Conservation (phyloP, 2,888 invertebrate species). For the Homarus gammarus region DNA sequence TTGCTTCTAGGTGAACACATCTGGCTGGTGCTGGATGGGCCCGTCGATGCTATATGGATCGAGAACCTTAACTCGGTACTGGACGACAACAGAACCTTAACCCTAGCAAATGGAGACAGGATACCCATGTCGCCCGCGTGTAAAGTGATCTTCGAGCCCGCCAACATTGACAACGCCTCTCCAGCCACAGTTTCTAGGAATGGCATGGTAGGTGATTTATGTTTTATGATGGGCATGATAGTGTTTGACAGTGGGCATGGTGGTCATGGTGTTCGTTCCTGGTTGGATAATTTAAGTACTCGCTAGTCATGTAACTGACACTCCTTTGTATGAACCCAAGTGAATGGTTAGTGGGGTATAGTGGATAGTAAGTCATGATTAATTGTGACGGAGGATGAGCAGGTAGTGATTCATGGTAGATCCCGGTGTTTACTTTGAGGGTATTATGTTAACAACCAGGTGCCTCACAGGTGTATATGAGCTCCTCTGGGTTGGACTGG, state of each 20-base stretch:
- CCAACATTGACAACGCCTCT: constrained; percentile 98
- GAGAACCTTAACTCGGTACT: constrained; percentile 98
- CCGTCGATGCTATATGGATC: constrained; percentile 98
- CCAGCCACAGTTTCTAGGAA: constrained; percentile 97
- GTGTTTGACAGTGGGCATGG: too few relatives aligned
- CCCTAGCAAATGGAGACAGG: constrained; percentile 96
- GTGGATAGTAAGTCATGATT: background rate
- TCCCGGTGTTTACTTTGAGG: background rate
- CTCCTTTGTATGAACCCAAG: too few relatives aligned
- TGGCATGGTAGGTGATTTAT: constrained; percentile 84
- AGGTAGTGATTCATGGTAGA: too few relatives aligned
- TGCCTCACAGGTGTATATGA: constrained; percentile 89
- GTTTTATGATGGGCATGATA: background rate
- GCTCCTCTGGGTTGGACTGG: constrained; percentile 96
- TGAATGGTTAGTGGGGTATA: background rate
- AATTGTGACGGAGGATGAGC: too few relatives aligned
- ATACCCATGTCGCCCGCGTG: constrained; percentile 95
- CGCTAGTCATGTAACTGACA: too few relatives aligned
- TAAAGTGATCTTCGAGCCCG: constrained; percentile 97
- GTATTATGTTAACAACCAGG: background rate
- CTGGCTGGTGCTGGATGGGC: constrained; percentile 97
- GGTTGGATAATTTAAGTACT: too few relatives aligned
- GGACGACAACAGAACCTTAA: constrained; percentile 97
- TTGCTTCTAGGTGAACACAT: constrained; percentile 86
- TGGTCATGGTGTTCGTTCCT: too few relatives aligned